Conservation (phyloP, 2,113 vertebrate species). For the Periophthalmodon schlosseri region DNA sequence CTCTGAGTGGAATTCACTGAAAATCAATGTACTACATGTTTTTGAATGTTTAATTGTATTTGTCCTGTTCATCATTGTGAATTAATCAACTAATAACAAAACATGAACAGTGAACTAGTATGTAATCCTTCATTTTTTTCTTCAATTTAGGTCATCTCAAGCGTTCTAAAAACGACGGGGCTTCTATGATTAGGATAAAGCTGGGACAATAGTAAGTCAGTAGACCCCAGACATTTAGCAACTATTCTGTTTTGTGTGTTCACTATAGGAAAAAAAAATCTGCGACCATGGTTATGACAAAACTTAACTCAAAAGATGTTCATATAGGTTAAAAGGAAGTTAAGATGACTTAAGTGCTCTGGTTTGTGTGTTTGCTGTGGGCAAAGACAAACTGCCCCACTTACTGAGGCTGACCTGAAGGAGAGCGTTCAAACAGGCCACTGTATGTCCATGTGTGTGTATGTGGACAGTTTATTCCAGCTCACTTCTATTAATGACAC, state of each 20-base stretch:
- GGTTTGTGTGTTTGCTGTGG: slow-evolving; percentile 38
- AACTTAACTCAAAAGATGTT: neutral
- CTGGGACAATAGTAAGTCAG: neutral
- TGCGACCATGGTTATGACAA: neutral
- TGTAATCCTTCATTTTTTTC: no score
- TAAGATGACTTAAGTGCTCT: slow-evolving; percentile 16
- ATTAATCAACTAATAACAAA: neutral
- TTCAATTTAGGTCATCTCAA: neutral
- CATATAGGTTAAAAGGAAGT: neutral
- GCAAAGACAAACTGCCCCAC: slow-evolving; percentile 72
- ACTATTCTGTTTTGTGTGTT: neutral
- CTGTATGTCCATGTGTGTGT: slow-evolving; percentile 15
- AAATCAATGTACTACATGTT: neutral
- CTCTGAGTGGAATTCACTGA: neutral
- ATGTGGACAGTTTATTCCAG: slow-evolving; percentile 6
- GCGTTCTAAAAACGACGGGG: no score
- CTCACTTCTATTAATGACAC: slow-evolving; percentile 37
- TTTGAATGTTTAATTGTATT: neutral
- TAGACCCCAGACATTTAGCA: neutral
- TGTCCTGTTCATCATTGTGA: neutral
- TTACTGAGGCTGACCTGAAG: slow-evolving; percentile 59
- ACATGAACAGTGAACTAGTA: no score
- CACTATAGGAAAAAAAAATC: neutral
- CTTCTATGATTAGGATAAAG: no score
- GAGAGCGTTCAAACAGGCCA: slow-evolving; percentile 30